Base-by-base conservation (phyloP, 2,113 vertebrate species). In the Cyphomyrus plagiostoma region DNA sequence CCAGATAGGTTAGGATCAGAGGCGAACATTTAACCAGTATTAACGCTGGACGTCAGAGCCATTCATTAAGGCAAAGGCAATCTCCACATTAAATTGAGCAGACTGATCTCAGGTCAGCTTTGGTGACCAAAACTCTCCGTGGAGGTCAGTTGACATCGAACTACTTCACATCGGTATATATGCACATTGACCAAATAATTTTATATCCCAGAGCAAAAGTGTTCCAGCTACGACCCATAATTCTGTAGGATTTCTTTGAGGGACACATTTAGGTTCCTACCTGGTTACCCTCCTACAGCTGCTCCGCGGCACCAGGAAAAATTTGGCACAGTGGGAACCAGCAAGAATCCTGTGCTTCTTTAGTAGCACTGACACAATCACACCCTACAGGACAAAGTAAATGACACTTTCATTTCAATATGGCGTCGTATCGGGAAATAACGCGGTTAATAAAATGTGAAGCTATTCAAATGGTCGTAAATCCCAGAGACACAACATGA, bases 401-500 rank as follows among this genome's bases (percentile, higher is more conserved):
- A 23, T 23, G 7, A 82, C 9, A 21, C 77, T 82, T 82, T 84
- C 15, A 84, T 84, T 84, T 84, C 3, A 3, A 45, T 42, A 84
- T 84, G 82, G 19, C 48, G 15, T 46, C 2, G 17, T 9, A 48
- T 48, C 2, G 6, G 19, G 15, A 84, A 45, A 84, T 48, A 46
- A 46, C 8, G 45, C 10, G 17, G 45, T 48, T 84, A 46, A 48
- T 46, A n/a, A 84, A 84, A 11, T n/a, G 6, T 23, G 19, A 46
- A 84, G 45, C 45, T 86, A 26, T 86, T 50, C 0, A 15, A 30
- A 86, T 30, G 85, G 52, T 49, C 88, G 1, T 49, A 49, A 90
- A 88, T 90, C 87, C 90, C 93, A 95, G 91, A 92, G 92, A 90
- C 92, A 91, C 89, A 90, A 91, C 92, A 90, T 86, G 89, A 91